phyloP scores from a whole-genome alignment of 2,888 invertebrate genomes.

The Xylocampa areola region DNA sequence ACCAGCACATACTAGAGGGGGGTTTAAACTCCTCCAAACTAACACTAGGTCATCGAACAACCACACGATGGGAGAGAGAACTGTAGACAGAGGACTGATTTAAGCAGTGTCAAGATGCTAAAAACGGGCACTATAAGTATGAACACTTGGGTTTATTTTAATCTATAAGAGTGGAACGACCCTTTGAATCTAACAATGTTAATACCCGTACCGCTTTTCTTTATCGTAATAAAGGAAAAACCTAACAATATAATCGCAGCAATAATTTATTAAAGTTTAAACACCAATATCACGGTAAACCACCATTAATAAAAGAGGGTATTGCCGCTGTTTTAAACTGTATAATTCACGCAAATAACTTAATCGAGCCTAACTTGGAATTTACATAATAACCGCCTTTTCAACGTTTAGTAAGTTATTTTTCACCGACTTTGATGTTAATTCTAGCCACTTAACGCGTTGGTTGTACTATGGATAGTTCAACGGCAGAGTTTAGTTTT shows the following conservation, averaged over 20 bases:
- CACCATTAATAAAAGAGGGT: slow-evolving; percentile 66
- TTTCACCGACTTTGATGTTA: slow-evolving; percentile 55
- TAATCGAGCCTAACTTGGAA: slow-evolving; percentile 67
- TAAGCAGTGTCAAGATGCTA: too few species aligned
- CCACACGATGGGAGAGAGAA: too few species aligned
- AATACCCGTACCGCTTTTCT: slow-evolving; percentile 12
- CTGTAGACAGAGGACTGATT: too few species aligned
- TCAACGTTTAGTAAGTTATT: slow-evolving; percentile 62
- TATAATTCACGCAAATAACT: slow-evolving; percentile 76
- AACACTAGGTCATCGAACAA: too few species aligned
- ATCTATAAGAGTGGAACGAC: too few species aligned
- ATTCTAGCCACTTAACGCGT: slow-evolving; percentile 14
- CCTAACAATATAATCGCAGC: slow-evolving; percentile 36
- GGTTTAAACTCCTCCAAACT: too few species aligned
- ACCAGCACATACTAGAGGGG: too few species aligned
- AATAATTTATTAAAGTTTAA: slow-evolving; percentile 52
- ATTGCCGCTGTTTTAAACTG: slow-evolving; percentile 68
- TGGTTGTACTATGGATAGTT: background rate
- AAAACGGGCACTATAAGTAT: too few species aligned
- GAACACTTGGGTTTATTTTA: too few species aligned
- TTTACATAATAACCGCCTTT: slow-evolving; percentile 74
- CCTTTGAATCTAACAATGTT: slow-evolving; percentile 10
- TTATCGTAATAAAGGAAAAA: slow-evolving; percentile 14
- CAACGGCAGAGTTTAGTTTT: too few species aligned
- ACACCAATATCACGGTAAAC: slow-evolving; percentile 58